A percentile compares a stretch with the other conserved stretches of the same genome.
Evolutionary conservation across 2,113 vertebrate species (phyloP).

Genomic region (Oryzias celebensis): DNA sequence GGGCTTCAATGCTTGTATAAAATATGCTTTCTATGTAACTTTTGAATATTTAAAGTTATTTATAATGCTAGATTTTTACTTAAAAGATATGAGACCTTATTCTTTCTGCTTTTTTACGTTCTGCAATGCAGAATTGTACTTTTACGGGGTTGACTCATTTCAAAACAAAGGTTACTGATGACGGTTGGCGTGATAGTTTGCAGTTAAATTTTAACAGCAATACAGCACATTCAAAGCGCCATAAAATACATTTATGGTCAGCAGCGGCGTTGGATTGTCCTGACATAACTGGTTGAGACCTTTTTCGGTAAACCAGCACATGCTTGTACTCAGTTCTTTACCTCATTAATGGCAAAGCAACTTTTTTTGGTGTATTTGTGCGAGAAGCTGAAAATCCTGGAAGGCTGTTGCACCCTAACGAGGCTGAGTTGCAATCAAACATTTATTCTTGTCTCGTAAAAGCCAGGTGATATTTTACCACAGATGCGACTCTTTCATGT

Average conservation of each 20-base stretch:
- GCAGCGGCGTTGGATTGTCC: conserved; percentile 29
- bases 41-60: no score
- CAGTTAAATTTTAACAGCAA: conserved; percentile 52
- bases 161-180: conserved; percentile 3
- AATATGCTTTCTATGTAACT: no score
- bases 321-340: no score
- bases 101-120: background rate
- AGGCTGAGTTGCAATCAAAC: conserved; percentile 10
- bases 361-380: background rate
- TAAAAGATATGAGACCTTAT: no score
- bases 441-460: conserved; percentile 22
- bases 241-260: conserved; percentile 57
- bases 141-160: conserved; percentile 14
- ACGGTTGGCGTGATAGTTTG: conserved; percentile 22
- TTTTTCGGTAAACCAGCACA: background rate
- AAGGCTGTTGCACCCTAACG: background rate
- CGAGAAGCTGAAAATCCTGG: background rate
- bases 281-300: conserved; percentile 35
- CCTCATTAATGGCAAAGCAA: no score
- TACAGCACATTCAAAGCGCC: conserved; percentile 41
- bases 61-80: no score
- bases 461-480: background rate
- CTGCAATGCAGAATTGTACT: background rate
- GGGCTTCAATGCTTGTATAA: no score
- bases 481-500: no score